A percentile compares a stretch with the other conserved stretches of the same genome.
phyloP scores from a whole-genome alignment of 2,888 invertebrate genomes.

The Papilio protenor region DNA sequence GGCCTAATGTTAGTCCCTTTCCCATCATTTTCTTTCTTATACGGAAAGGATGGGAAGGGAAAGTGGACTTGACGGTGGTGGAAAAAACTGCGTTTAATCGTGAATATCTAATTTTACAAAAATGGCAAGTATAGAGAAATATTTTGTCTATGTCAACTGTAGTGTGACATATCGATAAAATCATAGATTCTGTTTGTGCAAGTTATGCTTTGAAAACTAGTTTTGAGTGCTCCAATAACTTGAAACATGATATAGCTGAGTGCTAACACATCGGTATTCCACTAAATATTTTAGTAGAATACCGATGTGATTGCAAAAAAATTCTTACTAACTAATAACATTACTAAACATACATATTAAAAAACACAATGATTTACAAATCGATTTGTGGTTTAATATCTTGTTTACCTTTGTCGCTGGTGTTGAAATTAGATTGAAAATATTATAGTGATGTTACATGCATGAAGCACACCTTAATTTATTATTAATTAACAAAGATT shows the following conservation, averaged over 20 bases:
- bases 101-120: no score
- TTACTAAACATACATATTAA: not conserved
- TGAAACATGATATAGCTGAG: not conserved
- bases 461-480: not conserved
- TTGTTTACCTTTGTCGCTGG: constrained; percentile 7
- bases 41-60: no score
- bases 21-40: no score
- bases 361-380: not conserved
- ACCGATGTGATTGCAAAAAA: not conserved
- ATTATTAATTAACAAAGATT: not conserved
- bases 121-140: no score
- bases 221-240: constrained; percentile 11
- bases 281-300: not conserved
- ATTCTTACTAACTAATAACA: not conserved
- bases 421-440: constrained; percentile 1
- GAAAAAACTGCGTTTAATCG: no score
- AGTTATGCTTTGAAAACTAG: constrained; percentile 15
- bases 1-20: no score
- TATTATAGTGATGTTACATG: not conserved
- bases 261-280: not conserved
- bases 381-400: constrained; percentile 21
- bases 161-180: not conserved
- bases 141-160: no score
- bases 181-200: constrained; percentile 25
- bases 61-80: no score